These are phyloP conservation scores for Empidonax traillii DNA, from an alignment of 2,113 vertebrate species.

Conservation along the genomic window DNA sequence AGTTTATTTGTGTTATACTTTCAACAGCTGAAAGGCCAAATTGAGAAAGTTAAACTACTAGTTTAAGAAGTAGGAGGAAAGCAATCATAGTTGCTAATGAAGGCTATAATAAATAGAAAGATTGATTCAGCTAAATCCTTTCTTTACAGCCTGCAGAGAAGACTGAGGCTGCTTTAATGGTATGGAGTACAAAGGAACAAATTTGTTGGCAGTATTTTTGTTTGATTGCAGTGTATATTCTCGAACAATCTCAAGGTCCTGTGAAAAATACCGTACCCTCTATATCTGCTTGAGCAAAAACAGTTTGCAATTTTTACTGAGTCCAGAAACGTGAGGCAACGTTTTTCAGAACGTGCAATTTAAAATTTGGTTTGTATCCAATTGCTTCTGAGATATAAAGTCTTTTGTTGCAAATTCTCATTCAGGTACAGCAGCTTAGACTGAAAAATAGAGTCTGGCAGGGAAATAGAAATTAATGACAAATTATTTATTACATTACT, in stretches of 20 bases:
- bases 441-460: background rate
- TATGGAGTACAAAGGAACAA: background rate
- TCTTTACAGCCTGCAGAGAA: conserved; percentile 18
- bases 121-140: conserved; percentile 41
- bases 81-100: conserved; percentile 32
- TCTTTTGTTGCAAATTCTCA: background rate
- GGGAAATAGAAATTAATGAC: background rate
- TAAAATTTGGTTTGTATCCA: background rate
- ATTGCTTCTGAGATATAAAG: background rate
- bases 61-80: conserved; percentile 33
- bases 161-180: conserved; percentile 31
- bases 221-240: conserved; percentile 6
- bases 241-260: background rate
- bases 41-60: background rate
- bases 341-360: background rate
- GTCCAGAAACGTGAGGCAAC: background rate
- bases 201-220: conserved; percentile 37
- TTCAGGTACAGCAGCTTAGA: background rate
- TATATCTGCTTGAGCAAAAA: background rate
- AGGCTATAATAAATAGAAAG: conserved; percentile 43
- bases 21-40: background rate
- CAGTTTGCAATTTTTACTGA: background rate
- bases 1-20: background rate
- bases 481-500: background rate
- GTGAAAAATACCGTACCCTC: background rate